Base-by-base conservation (phyloP, 2,113 vertebrate species). In the Prunella fulvescens region DNA sequence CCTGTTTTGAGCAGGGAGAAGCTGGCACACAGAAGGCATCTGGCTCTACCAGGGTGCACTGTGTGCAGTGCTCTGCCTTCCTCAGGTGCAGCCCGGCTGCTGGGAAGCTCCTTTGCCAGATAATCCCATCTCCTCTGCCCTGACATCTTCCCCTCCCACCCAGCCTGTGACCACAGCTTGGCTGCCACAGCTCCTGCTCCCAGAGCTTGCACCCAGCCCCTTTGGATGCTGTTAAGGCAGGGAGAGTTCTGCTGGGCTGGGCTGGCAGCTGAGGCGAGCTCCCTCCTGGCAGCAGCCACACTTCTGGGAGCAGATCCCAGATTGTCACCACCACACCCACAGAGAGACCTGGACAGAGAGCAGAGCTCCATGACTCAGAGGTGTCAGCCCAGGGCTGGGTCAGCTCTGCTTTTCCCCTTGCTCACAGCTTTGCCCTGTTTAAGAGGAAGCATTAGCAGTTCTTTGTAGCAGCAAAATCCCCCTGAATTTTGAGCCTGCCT, bases 131-230 rank as follows among this genome's bases (percentile, higher is more conserved):
- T 44, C 26, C 39, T 61, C 29, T 77, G 54, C n/a, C 31, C 48
- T 23, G n/a, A 15, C 42, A 14, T 14, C 56, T 61, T 88, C 35
- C 50, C 23, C 19, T 83, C 74, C 67, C 26, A 15, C 17, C 56
- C 33, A 28, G 50, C 45, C 72, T n/a, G 20, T 22, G 35, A 53
- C 56, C 54, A 44, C 3, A 2, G 69, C 74, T 39, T 58, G 60
- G 24, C 31, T 2, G 2, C 17, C 42, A 6, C 1, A 0, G 42
- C 45, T 11, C 39, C 10, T 1, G 3, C 44, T 14, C 42, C 11
- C 19, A 4, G 37, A 64, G 47, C 48, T 64, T 39, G 28, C 3
- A 4, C 40, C 39, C 62, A 44, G 65, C 51, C 64, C 62, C 65
- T 44, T 8, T 17, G 70, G 76, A 16, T 71, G 76, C 70, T 47